Percentiles rank a stretch among this genome's conserved stretches.
These are phyloP conservation scores for Plecturocebus donacophilus DNA, from an alignment of 2,113 vertebrate species.

Conservation along the genomic window DNA sequence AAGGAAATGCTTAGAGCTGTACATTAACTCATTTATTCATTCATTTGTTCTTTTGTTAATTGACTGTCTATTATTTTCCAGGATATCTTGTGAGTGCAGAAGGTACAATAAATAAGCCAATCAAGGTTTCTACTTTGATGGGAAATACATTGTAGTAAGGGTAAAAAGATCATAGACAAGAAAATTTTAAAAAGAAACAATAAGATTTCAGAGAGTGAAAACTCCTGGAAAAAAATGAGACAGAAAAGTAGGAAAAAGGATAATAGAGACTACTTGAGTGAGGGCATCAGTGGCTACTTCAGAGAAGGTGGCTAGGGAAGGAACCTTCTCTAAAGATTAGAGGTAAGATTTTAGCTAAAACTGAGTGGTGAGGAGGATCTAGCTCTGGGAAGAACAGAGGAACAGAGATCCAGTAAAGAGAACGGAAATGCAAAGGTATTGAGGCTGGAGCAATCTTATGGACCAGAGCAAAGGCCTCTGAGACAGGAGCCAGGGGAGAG, in stretches of 20 bases:
- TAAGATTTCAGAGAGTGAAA: neutral
- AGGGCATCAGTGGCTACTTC: neutral
- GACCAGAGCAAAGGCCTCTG: neutral
- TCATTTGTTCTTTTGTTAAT: neutral
- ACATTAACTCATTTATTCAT: neutral
- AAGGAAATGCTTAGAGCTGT: neutral
- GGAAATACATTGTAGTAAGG: neutral
- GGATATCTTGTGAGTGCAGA: neutral
- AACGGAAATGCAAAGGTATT: neutral
- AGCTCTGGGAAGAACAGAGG: neutral
- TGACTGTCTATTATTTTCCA: neutral
- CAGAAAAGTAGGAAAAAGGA: neutral
- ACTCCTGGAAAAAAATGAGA: neutral
- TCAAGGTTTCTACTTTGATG: neutral
- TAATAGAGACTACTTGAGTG: neutral
- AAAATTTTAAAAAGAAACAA: neutral
- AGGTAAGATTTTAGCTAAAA: neutral
- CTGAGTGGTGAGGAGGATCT: neutral
- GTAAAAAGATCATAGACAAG: neutral
- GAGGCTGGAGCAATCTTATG: neutral
- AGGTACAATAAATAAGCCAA: neutral
- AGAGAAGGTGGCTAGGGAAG: neutral
- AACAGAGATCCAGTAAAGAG: neutral
- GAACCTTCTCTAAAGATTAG: too few relatives aligned
- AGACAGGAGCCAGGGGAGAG: accelerated